Conservation (phyloP, 1,140 invertebrate genomes). For the Drosophila bocqueti region DNA sequence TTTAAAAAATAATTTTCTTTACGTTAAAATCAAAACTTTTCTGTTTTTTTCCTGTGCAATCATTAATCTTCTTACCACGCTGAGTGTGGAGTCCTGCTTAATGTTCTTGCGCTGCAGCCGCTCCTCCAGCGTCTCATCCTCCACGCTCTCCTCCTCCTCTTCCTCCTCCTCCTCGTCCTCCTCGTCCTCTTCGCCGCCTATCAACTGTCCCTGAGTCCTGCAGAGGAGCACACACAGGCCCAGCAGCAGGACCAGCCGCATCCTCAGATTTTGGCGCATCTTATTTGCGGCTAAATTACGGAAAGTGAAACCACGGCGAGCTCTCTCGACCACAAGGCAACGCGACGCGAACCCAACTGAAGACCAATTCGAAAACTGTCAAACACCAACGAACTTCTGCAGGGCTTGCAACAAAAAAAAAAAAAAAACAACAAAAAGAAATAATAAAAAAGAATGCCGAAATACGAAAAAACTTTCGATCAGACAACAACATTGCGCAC, state of each 20-base stretch:
- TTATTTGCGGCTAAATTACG: conserved; percentile 13
- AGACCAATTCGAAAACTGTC: conserved; percentile 56
- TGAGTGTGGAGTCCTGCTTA: conserved; percentile 71
- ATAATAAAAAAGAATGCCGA: conserved; percentile 68
- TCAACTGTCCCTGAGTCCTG: conserved; percentile 64
- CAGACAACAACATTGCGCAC: conserved; percentile 53
- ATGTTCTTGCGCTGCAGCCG: conserved; percentile 75
- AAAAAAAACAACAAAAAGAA: conserved; percentile 1
- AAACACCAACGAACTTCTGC: conserved; percentile 58
- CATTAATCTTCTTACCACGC: conserved; percentile 69
- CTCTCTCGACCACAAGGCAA: conserved; percentile 54
- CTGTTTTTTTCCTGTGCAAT: not conserved
- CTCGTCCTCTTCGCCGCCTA: conserved; percentile 73
- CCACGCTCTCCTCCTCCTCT: conserved; percentile 77
- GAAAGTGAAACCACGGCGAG: conserved; percentile 59
- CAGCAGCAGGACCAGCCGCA: conserved; percentile 52
- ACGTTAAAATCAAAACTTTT: too few relatives aligned
- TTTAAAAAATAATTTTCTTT: too few relatives aligned
- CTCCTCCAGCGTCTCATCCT: conserved; percentile 78
- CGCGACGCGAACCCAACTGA: conserved; percentile 66
- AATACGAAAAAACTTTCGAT: conserved; percentile 75
- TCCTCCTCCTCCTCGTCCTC: conserved; percentile 79
- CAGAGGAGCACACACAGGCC: conserved; percentile 58
- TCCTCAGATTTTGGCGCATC: conserved; percentile 42
- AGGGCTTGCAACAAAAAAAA: conserved; percentile 41